phyloP scores from a whole-genome alignment of 2,888 invertebrate genomes.

The Beris chalybata region DNA sequence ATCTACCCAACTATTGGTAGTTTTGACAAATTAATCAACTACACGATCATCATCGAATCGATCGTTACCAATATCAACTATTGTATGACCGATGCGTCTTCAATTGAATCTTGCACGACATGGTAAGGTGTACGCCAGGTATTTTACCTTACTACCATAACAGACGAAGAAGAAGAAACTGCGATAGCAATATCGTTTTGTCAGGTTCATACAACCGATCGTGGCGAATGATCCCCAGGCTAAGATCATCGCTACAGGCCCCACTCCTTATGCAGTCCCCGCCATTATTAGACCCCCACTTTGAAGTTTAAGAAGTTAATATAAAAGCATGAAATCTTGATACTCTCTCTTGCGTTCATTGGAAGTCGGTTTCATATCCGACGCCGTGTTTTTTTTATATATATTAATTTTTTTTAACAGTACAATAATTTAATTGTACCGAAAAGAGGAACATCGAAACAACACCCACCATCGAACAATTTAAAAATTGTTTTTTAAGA shows the following conservation, averaged over 20 bases:
- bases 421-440: slow-evolving; percentile 31
- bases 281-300: slow-evolving; percentile 40
- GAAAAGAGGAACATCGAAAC: slow-evolving; percentile 16
- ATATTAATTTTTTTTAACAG: slow-evolving; percentile 11
- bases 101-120: too few species aligned
- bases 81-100: too few species aligned
- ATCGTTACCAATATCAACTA: too few species aligned
- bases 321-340: slow-evolving; percentile 46
- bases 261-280: slow-evolving; percentile 35
- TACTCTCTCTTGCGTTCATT: slow-evolving; percentile 47
- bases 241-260: slow-evolving; percentile 21
- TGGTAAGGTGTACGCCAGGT: too few species aligned
- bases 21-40: too few species aligned
- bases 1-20: too few species aligned
- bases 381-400: slow-evolving; percentile 41
- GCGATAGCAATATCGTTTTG: slow-evolving; percentile 11
- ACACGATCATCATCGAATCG: too few species aligned
- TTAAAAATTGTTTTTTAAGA: slow-evolving; percentile 11
- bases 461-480: slow-evolving; percentile 6
- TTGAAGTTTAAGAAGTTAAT: slow-evolving; percentile 42
- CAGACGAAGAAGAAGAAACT: slow-evolving; percentile 3
- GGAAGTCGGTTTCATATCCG: slow-evolving; percentile 45
- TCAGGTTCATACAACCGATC: slow-evolving; percentile 22
- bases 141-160: too few species aligned
- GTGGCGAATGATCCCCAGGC: neutral